Conservation (phyloP, 1,140 invertebrate species). For the Centruroides sculpturatus region DNA sequence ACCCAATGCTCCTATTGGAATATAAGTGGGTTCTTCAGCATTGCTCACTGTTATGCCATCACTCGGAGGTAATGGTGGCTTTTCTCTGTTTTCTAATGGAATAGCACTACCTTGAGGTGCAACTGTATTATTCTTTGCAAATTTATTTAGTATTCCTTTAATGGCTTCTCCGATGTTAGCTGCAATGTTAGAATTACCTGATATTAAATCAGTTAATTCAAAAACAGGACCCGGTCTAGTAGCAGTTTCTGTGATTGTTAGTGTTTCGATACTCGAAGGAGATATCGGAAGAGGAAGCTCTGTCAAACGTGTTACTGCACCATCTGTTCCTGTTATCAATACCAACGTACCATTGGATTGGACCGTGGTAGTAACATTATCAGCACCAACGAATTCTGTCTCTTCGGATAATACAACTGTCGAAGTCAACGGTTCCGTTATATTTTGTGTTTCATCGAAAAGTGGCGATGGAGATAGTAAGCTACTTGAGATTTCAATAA, state of each 20-base stretch:
- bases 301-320: constrained; percentile 10
- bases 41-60: constrained; percentile 16
- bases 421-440: constrained; percentile 5
- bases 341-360: constrained; percentile 9
- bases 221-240: constrained; percentile 20
- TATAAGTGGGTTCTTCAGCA: constrained; percentile 18
- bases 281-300: constrained; percentile 2
- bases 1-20: constrained; percentile 18
- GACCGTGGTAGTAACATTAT: constrained; percentile 12
- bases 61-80: constrained; percentile 10
- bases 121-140: constrained; percentile 17
- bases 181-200: constrained; percentile 18
- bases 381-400: constrained; percentile 14
- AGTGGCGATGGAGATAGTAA: neutral
- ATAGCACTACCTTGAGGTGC: neutral
- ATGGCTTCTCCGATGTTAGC: constrained; percentile 22
- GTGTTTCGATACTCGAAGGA: neutral
- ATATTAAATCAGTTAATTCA: constrained; percentile 21
- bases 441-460: neutral
- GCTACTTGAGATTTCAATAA: neutral
- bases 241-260: neutral
- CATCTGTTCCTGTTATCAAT: constrained; percentile 15
- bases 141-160: constrained; percentile 22
- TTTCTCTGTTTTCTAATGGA: neutral
- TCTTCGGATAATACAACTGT: constrained; percentile 11